These are phyloP conservation scores for Hassar affinis DNA, from an alignment of 2,113 vertebrate genomes.

Conservation along the genomic window DNA sequence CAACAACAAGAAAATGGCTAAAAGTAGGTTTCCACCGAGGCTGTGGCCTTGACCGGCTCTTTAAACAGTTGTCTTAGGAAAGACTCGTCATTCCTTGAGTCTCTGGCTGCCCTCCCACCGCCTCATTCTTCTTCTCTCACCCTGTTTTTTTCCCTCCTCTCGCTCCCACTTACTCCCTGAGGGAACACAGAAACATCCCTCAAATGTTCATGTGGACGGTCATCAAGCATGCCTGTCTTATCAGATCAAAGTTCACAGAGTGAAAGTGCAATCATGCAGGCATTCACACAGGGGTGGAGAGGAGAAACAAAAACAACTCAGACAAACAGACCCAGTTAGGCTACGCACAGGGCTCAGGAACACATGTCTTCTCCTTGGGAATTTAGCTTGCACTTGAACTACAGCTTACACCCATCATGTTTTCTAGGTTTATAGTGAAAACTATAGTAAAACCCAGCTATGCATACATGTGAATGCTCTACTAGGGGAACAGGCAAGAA, in stretches of 20 bases:
- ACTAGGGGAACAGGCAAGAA: background rate
- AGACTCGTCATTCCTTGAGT: background rate
- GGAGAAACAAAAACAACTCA: constrained; percentile 8
- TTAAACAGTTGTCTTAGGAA: constrained; percentile 17
- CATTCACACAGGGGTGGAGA: background rate
- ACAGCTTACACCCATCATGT: background rate
- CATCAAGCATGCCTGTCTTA: constrained; percentile 40
- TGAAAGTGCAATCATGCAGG: constrained; percentile 37
- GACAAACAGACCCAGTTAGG: background rate
- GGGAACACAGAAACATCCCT: constrained; percentile 24
- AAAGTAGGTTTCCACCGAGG: background rate
- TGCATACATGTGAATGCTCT: background rate
- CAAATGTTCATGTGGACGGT: constrained; percentile 4
- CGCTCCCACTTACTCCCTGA: background rate
- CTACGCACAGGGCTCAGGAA: background rate
- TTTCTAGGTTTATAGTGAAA: background rate
- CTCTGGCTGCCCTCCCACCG: background rate
- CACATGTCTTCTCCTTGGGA: background rate
- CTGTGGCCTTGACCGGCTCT: background rate
- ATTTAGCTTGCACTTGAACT: background rate
- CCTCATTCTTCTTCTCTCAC: background rate
- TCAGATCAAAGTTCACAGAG: constrained; percentile 42
- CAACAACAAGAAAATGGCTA: background rate
- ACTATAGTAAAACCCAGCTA: too few species aligned
- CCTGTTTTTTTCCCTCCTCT: background rate